Conservation (phyloP, 2,888 invertebrate species). For the Hoplodrina ambigua region DNA sequence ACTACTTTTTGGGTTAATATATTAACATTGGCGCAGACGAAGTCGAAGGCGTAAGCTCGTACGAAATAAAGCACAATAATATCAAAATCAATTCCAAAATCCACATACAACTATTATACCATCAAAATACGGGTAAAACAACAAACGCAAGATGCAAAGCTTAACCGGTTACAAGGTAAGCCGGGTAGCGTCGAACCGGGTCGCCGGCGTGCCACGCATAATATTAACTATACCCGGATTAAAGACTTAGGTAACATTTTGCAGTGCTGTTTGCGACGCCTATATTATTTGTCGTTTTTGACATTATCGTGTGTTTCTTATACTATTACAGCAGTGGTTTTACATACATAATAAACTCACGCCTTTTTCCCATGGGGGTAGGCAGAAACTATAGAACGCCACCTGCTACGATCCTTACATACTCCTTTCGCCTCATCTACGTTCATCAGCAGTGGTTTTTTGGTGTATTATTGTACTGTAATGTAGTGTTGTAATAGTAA, state of each 20-base stretch:
- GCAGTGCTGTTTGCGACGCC: slow-evolving; percentile 42
- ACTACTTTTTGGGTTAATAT: too few relatives aligned
- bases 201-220: slow-evolving; percentile 65
- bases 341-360: too few relatives aligned
- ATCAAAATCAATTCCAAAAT: slow-evolving; percentile 19
- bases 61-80: too few relatives aligned
- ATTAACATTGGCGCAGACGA: too few relatives aligned
- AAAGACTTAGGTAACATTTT: slow-evolving; percentile 57
- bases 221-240: slow-evolving; percentile 62
- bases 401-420: too few relatives aligned
- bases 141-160: slow-evolving; percentile 65
- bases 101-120: slow-evolving; percentile 32
- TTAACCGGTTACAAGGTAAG: slow-evolving; percentile 67
- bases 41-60: too few relatives aligned
- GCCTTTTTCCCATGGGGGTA: too few relatives aligned
- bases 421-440: too few relatives aligned
- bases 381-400: too few relatives aligned
- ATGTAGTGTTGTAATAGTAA: too few relatives aligned
- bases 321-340: background rate
- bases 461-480: too few relatives aligned
- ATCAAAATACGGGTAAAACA: slow-evolving; percentile 53
- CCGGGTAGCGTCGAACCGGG: slow-evolving; percentile 56
- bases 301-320: slow-evolving; percentile 32
- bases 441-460: too few relatives aligned
- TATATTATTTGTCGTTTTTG: slow-evolving; percentile 59